These are phyloP conservation scores for Drosophila pallidifrons DNA, from an alignment of 1,140 invertebrate species.

Conservation along the genomic window DNA sequence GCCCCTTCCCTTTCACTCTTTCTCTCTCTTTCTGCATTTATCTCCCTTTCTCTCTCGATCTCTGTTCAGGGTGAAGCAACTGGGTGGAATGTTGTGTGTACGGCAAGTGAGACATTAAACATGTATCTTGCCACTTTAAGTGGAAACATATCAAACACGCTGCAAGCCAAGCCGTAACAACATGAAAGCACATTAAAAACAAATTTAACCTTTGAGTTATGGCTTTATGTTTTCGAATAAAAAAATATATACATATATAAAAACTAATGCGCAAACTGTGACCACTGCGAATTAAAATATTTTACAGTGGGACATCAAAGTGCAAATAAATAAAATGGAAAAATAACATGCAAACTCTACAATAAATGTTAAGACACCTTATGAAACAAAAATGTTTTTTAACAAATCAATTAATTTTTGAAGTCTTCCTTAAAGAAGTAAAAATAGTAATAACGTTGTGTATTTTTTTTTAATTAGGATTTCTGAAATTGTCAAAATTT, in stretches of 20 bases:
- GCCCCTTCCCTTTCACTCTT: neutral
- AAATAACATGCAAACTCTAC: too few relatives aligned
- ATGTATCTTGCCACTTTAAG: conserved; percentile 18
- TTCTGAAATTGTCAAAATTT: too few relatives aligned
- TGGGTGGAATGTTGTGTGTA: conserved; percentile 41
- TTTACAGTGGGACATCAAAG: too few relatives aligned
- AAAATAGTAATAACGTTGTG: too few relatives aligned
- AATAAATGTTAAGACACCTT: too few relatives aligned
- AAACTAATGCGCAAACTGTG: too few relatives aligned
- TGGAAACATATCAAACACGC: conserved; percentile 3
- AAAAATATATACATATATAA: neutral
- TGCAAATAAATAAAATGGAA: too few relatives aligned
- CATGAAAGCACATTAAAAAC: conserved; percentile 1
- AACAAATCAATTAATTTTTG: too few relatives aligned
- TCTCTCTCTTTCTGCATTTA: neutral
- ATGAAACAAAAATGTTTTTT: too few relatives aligned
- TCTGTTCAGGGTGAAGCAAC: conserved; percentile 10
- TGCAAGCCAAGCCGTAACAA: neutral
- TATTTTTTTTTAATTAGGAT: too few relatives aligned
- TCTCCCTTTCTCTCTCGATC: neutral
- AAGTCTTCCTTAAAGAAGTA: too few relatives aligned
- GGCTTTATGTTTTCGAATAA: neutral
- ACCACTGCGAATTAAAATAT: too few relatives aligned
- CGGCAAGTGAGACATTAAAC: conserved; percentile 67
- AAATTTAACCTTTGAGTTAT: conserved; percentile 6